phyloP scores from a whole-genome alignment of 2,113 vertebrate genomes.

The Rhinolophus sinicus region DNA sequence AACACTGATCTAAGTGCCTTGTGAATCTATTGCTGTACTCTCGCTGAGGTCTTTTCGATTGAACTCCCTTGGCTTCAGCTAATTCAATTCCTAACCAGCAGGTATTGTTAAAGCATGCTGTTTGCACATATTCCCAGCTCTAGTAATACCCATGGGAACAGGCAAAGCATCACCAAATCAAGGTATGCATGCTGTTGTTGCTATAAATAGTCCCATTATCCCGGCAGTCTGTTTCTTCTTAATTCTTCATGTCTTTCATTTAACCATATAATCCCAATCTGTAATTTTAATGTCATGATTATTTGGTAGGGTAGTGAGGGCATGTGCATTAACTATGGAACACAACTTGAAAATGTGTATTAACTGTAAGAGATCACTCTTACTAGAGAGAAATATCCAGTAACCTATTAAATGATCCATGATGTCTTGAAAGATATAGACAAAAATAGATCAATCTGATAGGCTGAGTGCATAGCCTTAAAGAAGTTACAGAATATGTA shows the following conservation, averaged over 20 bases:
- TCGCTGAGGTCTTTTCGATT: slow-evolving; percentile 50
- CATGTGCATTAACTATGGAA: not conserved
- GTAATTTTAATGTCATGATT: slow-evolving; percentile 47
- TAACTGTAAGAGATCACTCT: not conserved
- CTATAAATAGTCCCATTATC: slow-evolving; percentile 36
- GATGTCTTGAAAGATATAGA: not conserved
- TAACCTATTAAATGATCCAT: not conserved
- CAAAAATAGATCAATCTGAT: not conserved
- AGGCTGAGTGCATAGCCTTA: not conserved
- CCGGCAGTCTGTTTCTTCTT: not conserved
- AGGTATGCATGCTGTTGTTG: slow-evolving; percentile 23
- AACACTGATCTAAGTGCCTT: slow-evolving; percentile 14
- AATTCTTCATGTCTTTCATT: not conserved
- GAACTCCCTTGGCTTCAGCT: slow-evolving; percentile 57
- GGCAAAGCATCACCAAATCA: slow-evolving; percentile 6
- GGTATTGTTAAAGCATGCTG: slow-evolving; percentile 53
- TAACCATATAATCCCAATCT: not conserved
- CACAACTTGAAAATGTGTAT: not conserved
- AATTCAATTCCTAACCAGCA: slow-evolving; percentile 63
- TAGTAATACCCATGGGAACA: slow-evolving; percentile 29
- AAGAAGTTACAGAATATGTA: not conserved
- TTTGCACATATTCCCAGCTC: slow-evolving; percentile 24
- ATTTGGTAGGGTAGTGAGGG: not conserved
- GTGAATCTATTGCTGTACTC: not conserved
- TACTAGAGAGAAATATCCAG: not conserved